These are phyloP conservation scores for Plotosus lineatus DNA, from an alignment of 2,113 vertebrate species.

Conservation along the genomic window DNA sequence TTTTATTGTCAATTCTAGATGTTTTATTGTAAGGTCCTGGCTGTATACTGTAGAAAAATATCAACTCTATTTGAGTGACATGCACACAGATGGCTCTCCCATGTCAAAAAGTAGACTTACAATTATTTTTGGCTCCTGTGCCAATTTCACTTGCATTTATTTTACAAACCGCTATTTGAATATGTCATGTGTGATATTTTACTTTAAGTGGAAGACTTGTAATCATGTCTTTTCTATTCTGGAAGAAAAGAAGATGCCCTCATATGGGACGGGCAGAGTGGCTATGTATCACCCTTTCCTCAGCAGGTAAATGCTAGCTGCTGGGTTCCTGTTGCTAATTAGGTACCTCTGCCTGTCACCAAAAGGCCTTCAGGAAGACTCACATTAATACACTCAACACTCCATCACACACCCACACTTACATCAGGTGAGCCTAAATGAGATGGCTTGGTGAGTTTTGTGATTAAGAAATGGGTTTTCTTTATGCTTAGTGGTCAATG, in stretches of 20 bases:
- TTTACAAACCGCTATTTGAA: slow-evolving; percentile 31
- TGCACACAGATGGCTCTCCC: neutral
- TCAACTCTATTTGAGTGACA: neutral
- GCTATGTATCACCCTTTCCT: slow-evolving; percentile 33
- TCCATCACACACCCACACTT: slow-evolving; percentile 18
- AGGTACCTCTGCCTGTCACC: slow-evolving; percentile 57
- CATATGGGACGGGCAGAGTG: slow-evolving; percentile 42
- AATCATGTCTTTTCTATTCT: slow-evolving; percentile 37
- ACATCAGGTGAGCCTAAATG: slow-evolving; percentile 12
- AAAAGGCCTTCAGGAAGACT: slow-evolving; percentile 63
- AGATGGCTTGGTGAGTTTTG: slow-evolving; percentile 24
- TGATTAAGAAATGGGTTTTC: slow-evolving; percentile 23
- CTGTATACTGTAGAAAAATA: slow-evolving; percentile 2
- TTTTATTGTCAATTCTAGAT: neutral
- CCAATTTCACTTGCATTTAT: slow-evolving; percentile 25
- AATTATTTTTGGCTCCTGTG: slow-evolving; percentile 1
- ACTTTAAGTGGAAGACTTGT: slow-evolving; percentile 30
- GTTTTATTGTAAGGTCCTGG: too few relatives aligned
- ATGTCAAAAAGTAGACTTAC: neutral
- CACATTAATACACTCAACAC: slow-evolving; percentile 45
- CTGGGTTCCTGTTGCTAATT: slow-evolving; percentile 58
- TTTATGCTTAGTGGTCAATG: slow-evolving; percentile 17
- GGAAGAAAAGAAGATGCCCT: slow-evolving; percentile 26
- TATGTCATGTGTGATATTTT: slow-evolving; percentile 32
- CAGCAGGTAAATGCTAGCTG: slow-evolving; percentile 49